Base-by-base conservation (phyloP, 2,113 vertebrate genomes). In the Ptyas mucosa region DNA sequence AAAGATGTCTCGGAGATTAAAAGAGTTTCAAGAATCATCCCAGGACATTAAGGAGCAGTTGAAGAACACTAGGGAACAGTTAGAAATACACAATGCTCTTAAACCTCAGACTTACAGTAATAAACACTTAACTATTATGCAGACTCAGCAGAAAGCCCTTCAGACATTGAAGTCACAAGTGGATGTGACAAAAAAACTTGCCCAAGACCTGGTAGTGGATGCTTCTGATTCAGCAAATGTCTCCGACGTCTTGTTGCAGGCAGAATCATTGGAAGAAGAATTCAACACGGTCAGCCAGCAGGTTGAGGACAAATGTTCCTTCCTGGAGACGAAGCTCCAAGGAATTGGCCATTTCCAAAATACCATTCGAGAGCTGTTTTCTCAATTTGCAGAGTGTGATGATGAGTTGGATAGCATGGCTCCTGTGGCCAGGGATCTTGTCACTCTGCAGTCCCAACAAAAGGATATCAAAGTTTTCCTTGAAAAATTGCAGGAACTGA, bases 341-440 rank as follows among this genome's bases (percentile, higher is more conserved):
- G 99, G 99, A 92, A 99, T 99, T 0, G 99, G 99, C 1, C 98
- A 99, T 97, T 99, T 99, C 96, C 99, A 99, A 96, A 98, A 99
- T 96, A 98, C 96, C 96, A 99, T 99, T 95, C 98, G 99, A 46
- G 99, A 99, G 96, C 99, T 99, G 99, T 99, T 99, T 96, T 97
- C 98, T 90, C 97, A 98, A 92, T 99, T 99, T 97, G 98, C 99
- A 8, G 99, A 99, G 94, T 98, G 99, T 94, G 99, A 99, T 90
- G 99, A 99, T 95, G 99, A 99, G 95, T 97, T 99, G 51, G 99
- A 99, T 86, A 98, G 98, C 94, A 99, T 99, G 99, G 96, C 97
- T 90, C 98, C 99, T 0, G 98, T 99, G n/a, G 98, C 97, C 87
- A 98, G 99, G 54, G 97, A 99, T 94, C 94, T 97, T 11, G 85